Evolutionary conservation across 2,797 vertebrate genomes (phyloP), one percentile per base, ranked within the genome.

Genomic region (Pogonophryne albipinna): DNA sequence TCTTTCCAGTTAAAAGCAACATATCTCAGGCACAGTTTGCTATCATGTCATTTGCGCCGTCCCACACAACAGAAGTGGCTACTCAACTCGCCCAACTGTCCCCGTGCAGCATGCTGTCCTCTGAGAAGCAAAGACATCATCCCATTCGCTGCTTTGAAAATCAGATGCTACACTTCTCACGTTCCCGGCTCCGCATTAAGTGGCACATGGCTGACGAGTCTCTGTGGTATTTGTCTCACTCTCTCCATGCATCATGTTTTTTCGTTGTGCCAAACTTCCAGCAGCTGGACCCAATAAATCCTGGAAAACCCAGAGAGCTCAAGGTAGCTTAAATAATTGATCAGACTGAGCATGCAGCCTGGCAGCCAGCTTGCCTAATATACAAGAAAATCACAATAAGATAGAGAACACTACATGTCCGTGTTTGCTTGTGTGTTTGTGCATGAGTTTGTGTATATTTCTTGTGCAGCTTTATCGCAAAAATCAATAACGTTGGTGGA

Each of bases 321-420:
- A 90, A 87, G 87, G 85, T 90, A 85, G 83, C 90, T 91, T 93
- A 89, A 93, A 93, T 93, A 93, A 92, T 93, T 93, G 85, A 93
- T 92, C 83, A 89, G 86, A 85, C 79, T 76, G 90, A 89, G 85
- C 82, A 80, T 81, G 82, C 83, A 81, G 84, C 63, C 79, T 91
- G 87, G 85, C 87, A 89, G 86, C 83, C 85, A 78, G 87, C 85
- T 87, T 87, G 79, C 81, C 83, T 88, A 88, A 91, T 87, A 87
- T 83, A 91, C 89, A 89, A 83, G 86, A 78, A 92, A 87, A 92
- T 91, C 82, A 87, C 86, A 88, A 80, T 84, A 84, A 89, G 83
- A 87, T 67, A 87, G 84, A 84, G 75, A 89, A 81, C 71, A 71
- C 82, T 81, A 60, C 77, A 84, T 71, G 75, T 79, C 68, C 44